Evolutionary conservation across 2,797 vertebrate species (phyloP), one percentile per base, ranked within the genome.

Genomic region (Schizopygopsis malacanthus): DNA sequence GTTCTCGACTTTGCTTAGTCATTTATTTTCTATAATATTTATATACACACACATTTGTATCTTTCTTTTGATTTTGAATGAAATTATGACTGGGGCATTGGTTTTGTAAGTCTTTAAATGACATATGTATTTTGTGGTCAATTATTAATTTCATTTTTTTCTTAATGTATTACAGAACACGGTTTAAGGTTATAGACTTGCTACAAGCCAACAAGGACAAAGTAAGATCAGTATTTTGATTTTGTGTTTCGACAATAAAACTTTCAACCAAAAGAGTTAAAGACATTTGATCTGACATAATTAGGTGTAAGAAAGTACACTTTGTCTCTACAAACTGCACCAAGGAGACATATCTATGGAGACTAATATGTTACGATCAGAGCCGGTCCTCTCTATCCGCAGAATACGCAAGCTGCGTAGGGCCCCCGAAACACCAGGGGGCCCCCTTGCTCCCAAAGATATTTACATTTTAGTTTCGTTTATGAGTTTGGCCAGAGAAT

Each of bases 131-230:
- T 70, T 39, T 52, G 22, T 37, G 11, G 6, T 33, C 22, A 45
- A 0, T 33, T 16, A 11, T 39, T 43, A 18, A 2, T 16, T n/a
- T 15, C 10, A 4, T 61, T 20, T 61, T 75, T 63, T 11, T 47
- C 2, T 56, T 71, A 43, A 16, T 59, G n/a, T 33, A 76, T 84
- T 54, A 47, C 83, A 79, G 75, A 84, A 84, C 75, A 6, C 61
- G 75, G 16, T 78, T 59, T 33, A 79, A 79, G n/a, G 83, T 79
- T 16, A 84, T 84, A 69, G 47, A 84, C 83, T 70, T 70, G 63
- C 22, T 84, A 4, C 63, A 12, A 56, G 75, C 73, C 37, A 20
- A 56, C 50, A 84, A 70, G 45, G n/a, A 79, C 63, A 56, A 70
- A 39, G 83, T 79, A 54, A 56, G 45, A 22, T 20, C 61, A 28